Percentiles rank a stretch among this genome's conserved stretches.
Conservation (phyloP, 1,140 invertebrate species). For the Aporrectodea caliginosa region DNA sequence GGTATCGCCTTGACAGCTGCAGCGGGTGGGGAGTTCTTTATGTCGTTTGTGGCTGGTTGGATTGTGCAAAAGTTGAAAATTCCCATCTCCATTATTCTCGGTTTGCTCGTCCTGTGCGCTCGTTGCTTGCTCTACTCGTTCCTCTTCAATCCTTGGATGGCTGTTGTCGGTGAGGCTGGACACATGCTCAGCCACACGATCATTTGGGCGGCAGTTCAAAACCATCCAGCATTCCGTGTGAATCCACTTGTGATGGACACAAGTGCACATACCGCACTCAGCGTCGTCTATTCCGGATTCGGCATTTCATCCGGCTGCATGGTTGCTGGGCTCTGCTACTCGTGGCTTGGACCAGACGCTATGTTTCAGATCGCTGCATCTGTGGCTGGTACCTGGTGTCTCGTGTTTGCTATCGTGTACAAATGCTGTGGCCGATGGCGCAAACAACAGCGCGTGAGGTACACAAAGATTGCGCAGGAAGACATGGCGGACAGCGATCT, state of each 20-base stretch:
- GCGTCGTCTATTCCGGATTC: constrained; percentile 3
- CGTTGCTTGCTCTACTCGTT: constrained; percentile 4
- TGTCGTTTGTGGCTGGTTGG: constrained; percentile 4
- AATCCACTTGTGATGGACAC: background rate
- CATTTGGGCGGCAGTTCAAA: background rate
- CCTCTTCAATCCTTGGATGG: constrained; percentile 13
- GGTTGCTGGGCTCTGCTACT: background rate
- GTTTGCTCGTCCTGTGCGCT: background rate
- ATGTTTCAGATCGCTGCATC: background rate
- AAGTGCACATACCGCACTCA: constrained; percentile 11
- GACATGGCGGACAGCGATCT: background rate
- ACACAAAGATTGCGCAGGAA: constrained; percentile 4
- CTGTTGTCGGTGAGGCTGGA: background rate
- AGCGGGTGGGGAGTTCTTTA: constrained; percentile 7
- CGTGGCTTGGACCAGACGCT: background rate
- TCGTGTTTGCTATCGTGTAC: constrained; percentile 16
- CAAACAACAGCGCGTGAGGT: background rate
- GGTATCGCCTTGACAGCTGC: background rate
- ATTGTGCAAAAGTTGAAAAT: background rate
- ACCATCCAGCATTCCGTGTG: constrained; percentile 6
- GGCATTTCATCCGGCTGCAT: constrained; percentile 9
- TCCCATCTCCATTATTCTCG: constrained; percentile 7
- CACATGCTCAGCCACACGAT: constrained; percentile 6
- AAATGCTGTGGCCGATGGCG: background rate
- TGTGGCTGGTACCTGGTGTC: constrained; percentile 7